Percentiles rank a stretch among this genome's conserved stretches.
These are phyloP conservation scores for Bombus affinis DNA, from an alignment of 1,140 invertebrate genomes.

Conservation along the genomic window DNA sequence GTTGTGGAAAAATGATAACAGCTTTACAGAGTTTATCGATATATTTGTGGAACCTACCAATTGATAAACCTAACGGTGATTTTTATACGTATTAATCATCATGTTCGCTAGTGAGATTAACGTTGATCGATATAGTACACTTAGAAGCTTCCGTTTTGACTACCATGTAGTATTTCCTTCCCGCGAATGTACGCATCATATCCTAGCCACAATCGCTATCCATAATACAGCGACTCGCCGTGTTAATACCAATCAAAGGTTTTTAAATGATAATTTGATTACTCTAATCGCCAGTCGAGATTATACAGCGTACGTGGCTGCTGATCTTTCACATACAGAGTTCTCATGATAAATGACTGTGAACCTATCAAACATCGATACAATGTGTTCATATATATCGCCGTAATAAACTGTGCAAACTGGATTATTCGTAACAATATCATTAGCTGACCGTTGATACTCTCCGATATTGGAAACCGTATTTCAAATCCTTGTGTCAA, in stretches of 20 bases:
- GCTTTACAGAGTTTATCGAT: background rate
- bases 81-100: background rate
- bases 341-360: conserved; percentile 18
- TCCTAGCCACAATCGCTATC: background rate
- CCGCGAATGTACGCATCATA: background rate
- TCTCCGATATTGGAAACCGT: background rate
- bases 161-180: background rate
- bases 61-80: background rate
- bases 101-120: background rate
- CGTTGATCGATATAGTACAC: background rate
- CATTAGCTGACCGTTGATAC: background rate
- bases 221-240: background rate
- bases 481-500: too few relatives aligned
- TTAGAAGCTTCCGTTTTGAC: background rate
- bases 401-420: background rate
- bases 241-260: background rate
- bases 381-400: background rate
- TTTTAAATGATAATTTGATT: conserved; percentile 1
- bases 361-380: conserved; percentile 8
- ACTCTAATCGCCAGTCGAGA: background rate
- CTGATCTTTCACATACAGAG: conserved; percentile 10
- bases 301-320: background rate
- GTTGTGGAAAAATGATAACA: background rate
- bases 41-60: background rate
- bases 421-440: background rate